phyloP scores from a whole-genome alignment of 2,888 invertebrate species.

The Pardosa pseudoannulata region DNA sequence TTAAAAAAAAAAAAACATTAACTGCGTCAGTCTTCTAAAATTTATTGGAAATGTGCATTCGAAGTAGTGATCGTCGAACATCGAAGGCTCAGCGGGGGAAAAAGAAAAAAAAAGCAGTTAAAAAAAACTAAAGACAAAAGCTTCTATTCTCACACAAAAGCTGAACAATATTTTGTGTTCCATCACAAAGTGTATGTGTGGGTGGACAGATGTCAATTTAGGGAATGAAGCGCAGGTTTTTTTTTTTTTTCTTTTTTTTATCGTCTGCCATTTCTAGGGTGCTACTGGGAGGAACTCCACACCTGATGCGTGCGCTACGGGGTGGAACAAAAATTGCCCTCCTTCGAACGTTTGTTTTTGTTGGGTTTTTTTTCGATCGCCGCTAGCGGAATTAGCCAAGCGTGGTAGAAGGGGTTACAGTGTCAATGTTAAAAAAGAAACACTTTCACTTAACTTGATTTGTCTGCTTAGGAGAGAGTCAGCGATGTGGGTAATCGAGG shows the following conservation, averaged over 20 bases:
- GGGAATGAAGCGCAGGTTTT: background rate
- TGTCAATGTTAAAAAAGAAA: background rate
- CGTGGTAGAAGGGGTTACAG: constrained; percentile 3
- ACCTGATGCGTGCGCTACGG: constrained; percentile 18
- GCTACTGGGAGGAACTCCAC: constrained; percentile 48
- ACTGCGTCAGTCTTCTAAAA: background rate
- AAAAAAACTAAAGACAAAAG: background rate
- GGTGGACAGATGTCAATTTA: constrained; percentile 12
- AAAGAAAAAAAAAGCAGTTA: too few relatives aligned
- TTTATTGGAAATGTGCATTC: background rate
- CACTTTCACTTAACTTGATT: background rate
- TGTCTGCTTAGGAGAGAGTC: background rate
- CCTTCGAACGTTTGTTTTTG: background rate
- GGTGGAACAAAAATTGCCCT: constrained; percentile 11
- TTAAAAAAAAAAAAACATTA: too few relatives aligned
- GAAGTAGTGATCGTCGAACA: background rate
- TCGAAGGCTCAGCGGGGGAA: background rate
- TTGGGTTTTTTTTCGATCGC: background rate
- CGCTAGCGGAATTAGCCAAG: background rate
- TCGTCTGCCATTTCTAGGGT: background rate
- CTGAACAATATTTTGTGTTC: constrained; percentile 9
- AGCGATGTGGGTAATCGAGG: background rate
- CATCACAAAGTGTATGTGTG: background rate
- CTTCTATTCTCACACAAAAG: background rate
- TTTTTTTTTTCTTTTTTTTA: too few relatives aligned